Base-by-base conservation (phyloP, 2,113 vertebrate species). In the Indicator maculatus region DNA sequence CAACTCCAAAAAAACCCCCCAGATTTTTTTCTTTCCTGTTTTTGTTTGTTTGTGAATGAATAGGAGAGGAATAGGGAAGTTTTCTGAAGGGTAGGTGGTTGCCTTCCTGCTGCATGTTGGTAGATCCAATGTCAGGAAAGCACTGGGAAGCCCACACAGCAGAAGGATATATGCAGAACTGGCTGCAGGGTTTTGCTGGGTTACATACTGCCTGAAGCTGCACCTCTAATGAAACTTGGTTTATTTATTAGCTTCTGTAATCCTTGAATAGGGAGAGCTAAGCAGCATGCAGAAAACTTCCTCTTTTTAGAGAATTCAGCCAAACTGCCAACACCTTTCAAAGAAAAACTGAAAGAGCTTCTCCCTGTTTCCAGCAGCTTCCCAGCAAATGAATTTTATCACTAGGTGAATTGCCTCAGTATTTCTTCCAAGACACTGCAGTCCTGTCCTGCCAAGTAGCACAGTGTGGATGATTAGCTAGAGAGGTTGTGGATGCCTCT, bases 51-150 rank as follows among this genome's bases (percentile, higher is more conserved):
- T 31, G 8, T 70, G n/a, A 88, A 69, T n/a, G 64, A 64, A 88
- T 3, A 9, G 13, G 13, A 65, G 30, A 86, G 23, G n/a, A 88
- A 59, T 30, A 66, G 36, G 36, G 58, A 59, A 31, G 26, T 23
- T 79, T 23, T 52, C 45, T 39, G 56, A 69, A 47, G n/a, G 26
- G 61, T 63, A 19, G 5, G 12, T 93, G 33, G 11, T 15, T 74
- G 38, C 28, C 16, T 61, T 85, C 75, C 33, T 85, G 59, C 33
- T 88, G 30, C 2, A 0, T 63, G n/a, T 24, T 58, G n/a, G 16
- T 55, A 73, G 30, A 77, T 61, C 13, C 0, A 0, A 21, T 16
- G 24, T 30, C 50, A 53, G 12, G 24, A 16, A 52, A 14, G 5
- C 9, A 9, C 30, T 76, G 39, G n/a, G 21, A 88, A 88, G 19